Percentiles rank a stretch among this genome's conserved stretches.
These are phyloP conservation scores for Pseudochromis fuscus DNA, from an alignment of 2,797 vertebrate genomes.

Conservation along the genomic window DNA sequence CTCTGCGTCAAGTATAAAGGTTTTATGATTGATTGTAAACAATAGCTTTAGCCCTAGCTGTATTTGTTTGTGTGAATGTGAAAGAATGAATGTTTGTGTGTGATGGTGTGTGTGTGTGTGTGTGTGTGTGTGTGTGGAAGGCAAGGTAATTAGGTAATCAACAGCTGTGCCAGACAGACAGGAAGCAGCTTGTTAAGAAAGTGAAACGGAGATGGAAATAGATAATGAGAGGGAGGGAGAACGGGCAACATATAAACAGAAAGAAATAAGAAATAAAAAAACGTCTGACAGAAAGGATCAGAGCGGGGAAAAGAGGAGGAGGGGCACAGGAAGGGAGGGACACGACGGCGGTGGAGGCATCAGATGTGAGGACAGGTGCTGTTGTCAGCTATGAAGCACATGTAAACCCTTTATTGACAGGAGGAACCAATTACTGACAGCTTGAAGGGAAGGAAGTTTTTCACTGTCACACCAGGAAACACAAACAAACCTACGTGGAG, in stretches of 20 bases:
- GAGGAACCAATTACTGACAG: conserved; percentile 68
- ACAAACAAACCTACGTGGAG: conserved; percentile 25
- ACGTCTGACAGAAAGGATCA: conserved; percentile 41
- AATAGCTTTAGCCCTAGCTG: conserved; percentile 42
- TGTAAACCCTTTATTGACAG: conserved; percentile 64
- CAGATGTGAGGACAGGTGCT: conserved; percentile 67
- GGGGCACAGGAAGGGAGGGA: not conserved
- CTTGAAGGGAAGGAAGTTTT: conserved; percentile 43
- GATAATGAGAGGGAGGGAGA: conserved; percentile 71
- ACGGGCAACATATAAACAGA: conserved; percentile 47
- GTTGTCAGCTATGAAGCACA: conserved; percentile 64
- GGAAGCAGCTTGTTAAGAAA: conserved; percentile 81
- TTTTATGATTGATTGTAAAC: conserved; percentile 58
- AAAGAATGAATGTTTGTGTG: not conserved
- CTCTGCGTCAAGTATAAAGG: conserved; percentile 30
- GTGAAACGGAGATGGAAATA: conserved; percentile 71
- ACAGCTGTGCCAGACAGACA: conserved; percentile 81
- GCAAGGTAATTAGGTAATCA: conserved; percentile 82
- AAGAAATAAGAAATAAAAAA: conserved; percentile 29
- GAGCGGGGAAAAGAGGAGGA: conserved; percentile 9
- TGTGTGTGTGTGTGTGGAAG: conserved; percentile 50
- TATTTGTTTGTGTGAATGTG: conserved; percentile 25
- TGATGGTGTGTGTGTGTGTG: conserved; percentile 15
- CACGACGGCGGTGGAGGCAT: conserved; percentile 23
- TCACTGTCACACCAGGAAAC: conserved; percentile 57